These are phyloP conservation scores for Hyposmocoma kahamanoa DNA, from an alignment of 1,140 invertebrate species.

Conservation along the genomic window DNA sequence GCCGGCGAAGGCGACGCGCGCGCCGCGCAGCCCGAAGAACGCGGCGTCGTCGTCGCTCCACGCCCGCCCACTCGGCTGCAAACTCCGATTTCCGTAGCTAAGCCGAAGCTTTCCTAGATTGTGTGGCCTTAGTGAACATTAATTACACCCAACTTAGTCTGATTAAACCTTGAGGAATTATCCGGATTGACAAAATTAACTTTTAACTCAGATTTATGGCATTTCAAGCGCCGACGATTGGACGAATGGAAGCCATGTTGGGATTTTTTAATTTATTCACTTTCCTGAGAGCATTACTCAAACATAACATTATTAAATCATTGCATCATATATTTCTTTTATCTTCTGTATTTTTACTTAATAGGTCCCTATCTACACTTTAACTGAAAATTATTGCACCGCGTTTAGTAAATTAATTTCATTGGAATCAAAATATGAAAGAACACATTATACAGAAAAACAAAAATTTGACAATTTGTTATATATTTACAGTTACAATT, in stretches of 20 bases:
- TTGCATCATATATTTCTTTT: no score
- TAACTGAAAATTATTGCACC: no score
- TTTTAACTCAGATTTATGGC: constrained; percentile 71
- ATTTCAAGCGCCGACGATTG: constrained; percentile 17
- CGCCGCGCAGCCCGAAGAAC: constrained; percentile 13
- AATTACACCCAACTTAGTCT: constrained; percentile 71
- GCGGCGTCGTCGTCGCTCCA: not conserved
- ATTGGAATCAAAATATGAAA: no score
- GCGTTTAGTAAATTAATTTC: no score
- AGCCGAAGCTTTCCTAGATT: constrained; percentile 65
- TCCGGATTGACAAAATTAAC: constrained; percentile 72
- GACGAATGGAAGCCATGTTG: not conserved
- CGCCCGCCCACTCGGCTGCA: constrained; percentile 29
- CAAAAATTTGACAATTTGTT: no score
- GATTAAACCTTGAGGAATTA: constrained; percentile 73
- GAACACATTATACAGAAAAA: no score
- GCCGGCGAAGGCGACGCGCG: constrained; percentile 14
- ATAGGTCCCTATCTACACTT: no score
- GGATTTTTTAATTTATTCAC: not conserved
- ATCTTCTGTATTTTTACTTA: no score
- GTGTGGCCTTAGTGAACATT: constrained; percentile 70
- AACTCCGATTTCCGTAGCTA: constrained; percentile 50
- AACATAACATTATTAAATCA: no score
- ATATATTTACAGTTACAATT: no score
- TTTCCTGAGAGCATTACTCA: no score